Percentiles rank a stretch among this genome's conserved stretches.
phyloP scores from a whole-genome alignment of 2,113 vertebrate genomes.

The Laticauda laticaudata region DNA sequence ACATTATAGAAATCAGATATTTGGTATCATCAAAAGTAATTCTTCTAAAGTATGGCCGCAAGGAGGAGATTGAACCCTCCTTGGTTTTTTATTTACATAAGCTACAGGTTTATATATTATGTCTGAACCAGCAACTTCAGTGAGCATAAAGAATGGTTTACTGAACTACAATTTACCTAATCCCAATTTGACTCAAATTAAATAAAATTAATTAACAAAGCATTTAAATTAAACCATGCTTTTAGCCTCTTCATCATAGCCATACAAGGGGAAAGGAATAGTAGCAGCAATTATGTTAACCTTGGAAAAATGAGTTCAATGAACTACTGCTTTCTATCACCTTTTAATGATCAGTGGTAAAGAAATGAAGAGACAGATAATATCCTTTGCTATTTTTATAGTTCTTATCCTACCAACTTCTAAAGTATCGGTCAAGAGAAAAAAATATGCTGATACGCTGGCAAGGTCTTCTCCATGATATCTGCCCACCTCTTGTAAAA shows the following conservation, averaged over 20 bases:
- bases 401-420: neutral
- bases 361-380: neutral
- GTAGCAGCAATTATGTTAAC: neutral
- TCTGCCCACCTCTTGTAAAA: neutral
- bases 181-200: neutral
- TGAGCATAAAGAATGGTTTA: neutral
- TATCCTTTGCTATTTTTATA: neutral
- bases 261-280: neutral
- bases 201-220: neutral
- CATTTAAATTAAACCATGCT: neutral
- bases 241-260: neutral
- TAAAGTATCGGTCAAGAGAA: neutral
- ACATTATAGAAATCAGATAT: neutral
- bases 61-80: neutral
- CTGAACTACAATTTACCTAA: neutral
- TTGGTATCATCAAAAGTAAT: neutral
- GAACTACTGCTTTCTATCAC: neutral
- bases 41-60: neutral
- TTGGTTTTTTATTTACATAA: neutral
- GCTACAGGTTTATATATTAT: neutral
- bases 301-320: neutral
- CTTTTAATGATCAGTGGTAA: neutral
- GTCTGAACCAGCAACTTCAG: neutral
- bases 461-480: neutral
- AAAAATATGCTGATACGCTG: neutral